Evolutionary conservation across 2,113 vertebrate genomes (phyloP).

Genomic region (Chloroceryle aenea): DNA sequence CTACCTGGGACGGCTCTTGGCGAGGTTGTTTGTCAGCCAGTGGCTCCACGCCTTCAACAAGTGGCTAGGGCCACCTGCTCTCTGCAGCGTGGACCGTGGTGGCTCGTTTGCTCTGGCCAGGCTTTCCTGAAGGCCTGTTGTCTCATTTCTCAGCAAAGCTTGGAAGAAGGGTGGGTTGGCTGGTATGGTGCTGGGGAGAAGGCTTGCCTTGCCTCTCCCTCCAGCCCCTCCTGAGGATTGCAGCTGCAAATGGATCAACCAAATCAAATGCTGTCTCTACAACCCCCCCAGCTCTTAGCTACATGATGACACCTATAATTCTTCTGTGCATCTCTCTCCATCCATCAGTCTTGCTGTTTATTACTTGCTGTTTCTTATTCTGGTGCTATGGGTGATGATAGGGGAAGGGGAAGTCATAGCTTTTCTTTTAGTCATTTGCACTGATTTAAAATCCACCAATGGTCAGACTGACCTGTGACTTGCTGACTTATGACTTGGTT

Average conservation of each 20-base stretch:
- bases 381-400: accelerated
- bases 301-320: not conserved
- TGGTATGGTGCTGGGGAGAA: accelerated
- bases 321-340: not conserved
- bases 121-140: not conserved
- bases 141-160: not conserved
- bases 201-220: not conserved
- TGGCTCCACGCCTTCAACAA: accelerated
- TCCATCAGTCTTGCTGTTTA: not conserved
- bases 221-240: not conserved
- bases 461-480: not conserved
- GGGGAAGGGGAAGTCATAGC: not conserved
- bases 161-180: not conserved
- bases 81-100: accelerated
- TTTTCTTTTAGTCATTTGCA: not conserved
- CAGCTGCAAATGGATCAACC: not conserved
- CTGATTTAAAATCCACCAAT: not conserved
- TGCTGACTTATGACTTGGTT: not conserved
- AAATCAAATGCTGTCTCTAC: not conserved
- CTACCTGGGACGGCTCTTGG: not conserved
- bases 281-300: not conserved
- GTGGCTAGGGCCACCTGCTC: accelerated
- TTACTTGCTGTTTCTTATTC: not conserved
- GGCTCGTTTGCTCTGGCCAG: not conserved
- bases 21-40: not conserved